Evolutionary conservation across 2,888 invertebrate species (phyloP).

Genomic region (Ochropleura leucogaster): DNA sequence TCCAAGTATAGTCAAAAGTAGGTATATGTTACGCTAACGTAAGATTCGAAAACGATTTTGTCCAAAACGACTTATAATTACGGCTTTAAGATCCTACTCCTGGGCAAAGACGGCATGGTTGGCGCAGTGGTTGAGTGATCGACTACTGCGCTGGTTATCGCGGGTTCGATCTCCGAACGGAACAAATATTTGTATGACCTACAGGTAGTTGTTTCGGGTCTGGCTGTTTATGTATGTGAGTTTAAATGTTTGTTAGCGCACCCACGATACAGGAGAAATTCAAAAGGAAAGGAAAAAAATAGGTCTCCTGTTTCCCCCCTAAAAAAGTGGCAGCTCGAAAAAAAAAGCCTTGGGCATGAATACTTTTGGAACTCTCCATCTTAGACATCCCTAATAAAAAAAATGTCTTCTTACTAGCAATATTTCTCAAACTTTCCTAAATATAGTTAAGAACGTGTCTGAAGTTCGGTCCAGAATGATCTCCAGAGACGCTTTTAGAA

Average conservation of each 20-base stretch:
- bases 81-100: background rate
- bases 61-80: background rate
- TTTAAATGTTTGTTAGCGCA: too few relatives aligned
- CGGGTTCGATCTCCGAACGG: too few relatives aligned
- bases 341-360: background rate
- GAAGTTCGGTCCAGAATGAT: slow-evolving; percentile 28
- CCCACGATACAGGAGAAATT: too few relatives aligned
- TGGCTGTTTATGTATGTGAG: too few relatives aligned
- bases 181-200: too few relatives aligned
- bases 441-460: slow-evolving; percentile 22
- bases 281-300: too few relatives aligned
- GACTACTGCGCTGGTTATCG: too few relatives aligned
- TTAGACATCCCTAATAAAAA: slow-evolving; percentile 14
- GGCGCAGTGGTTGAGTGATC: too few relatives aligned
- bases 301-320: too few relatives aligned
- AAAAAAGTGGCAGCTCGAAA: background rate
- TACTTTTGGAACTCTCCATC: background rate
- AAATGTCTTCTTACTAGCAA: slow-evolving; percentile 1
- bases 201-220: too few relatives aligned
- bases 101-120: too few relatives aligned
- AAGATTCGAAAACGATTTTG: background rate
- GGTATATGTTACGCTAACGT: background rate
- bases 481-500: slow-evolving; percentile 26
- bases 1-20: background rate
- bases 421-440: slow-evolving; percentile 36